These are phyloP conservation scores for Oxystoma pomonae DNA, from an alignment of 2,888 invertebrate genomes.

Conservation along the genomic window DNA sequence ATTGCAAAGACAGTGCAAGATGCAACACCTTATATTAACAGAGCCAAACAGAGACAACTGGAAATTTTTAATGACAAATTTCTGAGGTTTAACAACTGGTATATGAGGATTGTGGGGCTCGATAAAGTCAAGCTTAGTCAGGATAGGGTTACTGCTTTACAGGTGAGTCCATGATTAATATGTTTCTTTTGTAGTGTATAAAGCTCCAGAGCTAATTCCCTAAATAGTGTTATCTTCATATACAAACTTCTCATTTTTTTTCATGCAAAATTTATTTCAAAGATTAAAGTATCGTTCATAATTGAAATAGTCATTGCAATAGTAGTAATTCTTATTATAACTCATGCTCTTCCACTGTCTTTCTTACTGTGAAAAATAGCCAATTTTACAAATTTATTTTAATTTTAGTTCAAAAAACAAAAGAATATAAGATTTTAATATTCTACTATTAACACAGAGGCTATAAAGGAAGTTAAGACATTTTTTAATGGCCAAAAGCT, in stretches of 20 bases:
- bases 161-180: constrained; percentile 44
- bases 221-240: constrained; percentile 3
- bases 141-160: constrained; percentile 65
- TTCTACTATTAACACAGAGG: no score
- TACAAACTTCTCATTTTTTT: background rate
- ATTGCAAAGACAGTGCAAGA: constrained; percentile 29
- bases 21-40: constrained; percentile 31
- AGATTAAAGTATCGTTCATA: background rate
- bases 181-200: no score
- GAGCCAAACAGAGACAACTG: constrained; percentile 32
- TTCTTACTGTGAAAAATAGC: no score
- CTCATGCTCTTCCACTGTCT: background rate
- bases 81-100: constrained; percentile 54
- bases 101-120: constrained; percentile 73
- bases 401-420: no score
- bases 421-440: no score
- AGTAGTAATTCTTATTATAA: background rate
- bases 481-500: no score
- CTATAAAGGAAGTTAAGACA: no score
- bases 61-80: constrained; percentile 45
- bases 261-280: constrained; percentile 3
- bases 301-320: no score
- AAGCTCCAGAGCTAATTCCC: no score
- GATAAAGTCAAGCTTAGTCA: constrained; percentile 74
- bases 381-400: no score